Base-by-base conservation (phyloP, 1,140 invertebrate genomes). In the Cherax quadricarinatus region DNA sequence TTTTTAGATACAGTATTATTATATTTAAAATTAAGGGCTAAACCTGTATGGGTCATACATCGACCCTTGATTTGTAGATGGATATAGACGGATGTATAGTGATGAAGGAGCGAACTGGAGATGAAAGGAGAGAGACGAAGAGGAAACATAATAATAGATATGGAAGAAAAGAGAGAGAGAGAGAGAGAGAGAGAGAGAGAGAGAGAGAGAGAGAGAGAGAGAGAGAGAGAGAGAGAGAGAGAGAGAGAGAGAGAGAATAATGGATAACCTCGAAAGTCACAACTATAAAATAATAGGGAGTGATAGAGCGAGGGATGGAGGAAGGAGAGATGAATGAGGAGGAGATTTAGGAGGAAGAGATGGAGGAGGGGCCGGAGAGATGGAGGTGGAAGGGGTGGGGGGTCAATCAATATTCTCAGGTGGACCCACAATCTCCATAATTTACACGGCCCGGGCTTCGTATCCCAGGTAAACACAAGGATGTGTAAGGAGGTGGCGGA, bases 371-470 rank as follows among this genome's bases (percentile, higher is more conserved):
- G 53, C 1, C 7, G 21, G 57, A 10, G 24, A 60, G 51, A 57
- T 24, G 57, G 51, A 16, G 49, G 51, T 9, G 24, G 51, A 60
- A 9, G 16, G 51, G 24, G 81, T n/a, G 81, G 51, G n/a, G 81
- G 51, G 24, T 53, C 81, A 83, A 83, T 57, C 81, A 83, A 83
- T 83, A 83, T 57, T 24, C 51, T 83, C n/a, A 83, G 81, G 51
- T 81, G 48, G 24, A 57, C 51, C 51, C 57, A 60, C 81, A 57
- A 57, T 83, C 57, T 83, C 48, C 81, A 83, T 83, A 83, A 83
- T 83, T 83, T 51, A 83, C 81, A 60, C 81, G 51, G 81, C 30
- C 10, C 51, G 51, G 80, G 81, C 16, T 53, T 83, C 51, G 57
- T 57, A 83, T 57, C 51, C 51, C 81, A 57, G 81, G 81, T 83